Conservation (phyloP, 1,140 invertebrate species). For the Nephotettix cincticeps region DNA sequence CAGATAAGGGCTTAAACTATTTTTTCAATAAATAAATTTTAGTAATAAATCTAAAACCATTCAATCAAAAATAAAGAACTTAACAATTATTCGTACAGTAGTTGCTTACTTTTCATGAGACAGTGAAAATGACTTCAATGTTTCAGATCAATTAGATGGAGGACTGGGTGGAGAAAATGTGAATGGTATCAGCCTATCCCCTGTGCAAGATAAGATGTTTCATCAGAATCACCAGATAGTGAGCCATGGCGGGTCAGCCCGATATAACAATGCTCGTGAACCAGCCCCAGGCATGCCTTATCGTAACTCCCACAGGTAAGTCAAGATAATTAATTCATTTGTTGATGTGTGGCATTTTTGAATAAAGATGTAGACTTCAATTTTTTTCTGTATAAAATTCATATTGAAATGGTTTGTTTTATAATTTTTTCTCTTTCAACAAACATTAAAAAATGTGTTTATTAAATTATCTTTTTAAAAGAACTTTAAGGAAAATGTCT, state of each 20-base stretch:
- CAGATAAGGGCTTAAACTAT: too few relatives aligned
- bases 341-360: background rate
- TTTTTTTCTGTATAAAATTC: background rate
- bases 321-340: background rate
- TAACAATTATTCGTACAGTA: too few relatives aligned
- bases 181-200: conserved; percentile 16
- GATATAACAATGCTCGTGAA: background rate
- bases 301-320: conserved; percentile 8
- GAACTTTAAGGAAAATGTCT: too few relatives aligned
- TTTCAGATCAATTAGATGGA: conserved; percentile 17
- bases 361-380: background rate
- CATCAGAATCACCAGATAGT: background rate
- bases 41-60: too few relatives aligned
- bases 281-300: background rate
- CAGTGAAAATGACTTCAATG: too few relatives aligned
- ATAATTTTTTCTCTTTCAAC: too few relatives aligned
- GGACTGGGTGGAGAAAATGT: conserved; percentile 5
- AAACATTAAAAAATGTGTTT: too few relatives aligned
- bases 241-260: background rate
- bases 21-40: too few relatives aligned
- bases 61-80: too few relatives aligned
- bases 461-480: too few relatives aligned
- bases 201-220: background rate
- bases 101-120: too few relatives aligned
- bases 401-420: too few relatives aligned